Evolutionary conservation across 2,888 invertebrate genomes (phyloP).

Genomic region (Sialis lutaria): DNA sequence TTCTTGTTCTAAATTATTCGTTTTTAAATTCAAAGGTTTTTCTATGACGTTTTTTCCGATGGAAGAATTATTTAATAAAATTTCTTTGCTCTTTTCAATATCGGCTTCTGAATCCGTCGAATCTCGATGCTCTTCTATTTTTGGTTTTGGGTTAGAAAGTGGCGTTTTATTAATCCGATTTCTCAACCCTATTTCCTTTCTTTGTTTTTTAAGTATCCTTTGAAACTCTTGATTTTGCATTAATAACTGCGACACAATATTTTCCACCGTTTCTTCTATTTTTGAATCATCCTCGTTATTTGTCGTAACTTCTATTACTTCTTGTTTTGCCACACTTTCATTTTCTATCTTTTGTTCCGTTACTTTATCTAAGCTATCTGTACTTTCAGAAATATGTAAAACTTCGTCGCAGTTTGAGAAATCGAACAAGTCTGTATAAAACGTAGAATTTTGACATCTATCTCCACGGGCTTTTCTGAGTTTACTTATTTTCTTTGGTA

Average conservation of each 20-base stretch:
- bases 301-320: neutral
- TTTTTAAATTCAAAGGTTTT: constrained; percentile 3
- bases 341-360: constrained; percentile 12
- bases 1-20: neutral
- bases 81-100: constrained; percentile 11
- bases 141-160: constrained; percentile 4
- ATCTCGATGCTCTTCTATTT: constrained; percentile 6
- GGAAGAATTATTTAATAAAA: constrained; percentile 2
- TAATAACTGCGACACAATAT: constrained; percentile 66
- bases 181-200: constrained; percentile 29
- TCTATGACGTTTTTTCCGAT: neutral
- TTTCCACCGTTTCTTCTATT: constrained; percentile 38
- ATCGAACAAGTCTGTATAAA: constrained; percentile 49
- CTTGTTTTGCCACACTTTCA: constrained; percentile 2
- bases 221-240: constrained; percentile 73
- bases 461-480: constrained; percentile 43
- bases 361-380: constrained; percentile 8
- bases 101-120: constrained; percentile 4
- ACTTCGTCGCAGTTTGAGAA: constrained; percentile 33
- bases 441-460: constrained; percentile 35
- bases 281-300: constrained; percentile 1
- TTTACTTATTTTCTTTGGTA: constrained; percentile 54
- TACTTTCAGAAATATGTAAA: constrained; percentile 31
- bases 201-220: constrained; percentile 56
- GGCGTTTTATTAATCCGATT: constrained; percentile 22